Percentiles rank a stretch among this genome's conserved stretches.
phyloP scores from a whole-genome alignment of 2,113 vertebrate genomes.

The Chionomys nivalis region DNA sequence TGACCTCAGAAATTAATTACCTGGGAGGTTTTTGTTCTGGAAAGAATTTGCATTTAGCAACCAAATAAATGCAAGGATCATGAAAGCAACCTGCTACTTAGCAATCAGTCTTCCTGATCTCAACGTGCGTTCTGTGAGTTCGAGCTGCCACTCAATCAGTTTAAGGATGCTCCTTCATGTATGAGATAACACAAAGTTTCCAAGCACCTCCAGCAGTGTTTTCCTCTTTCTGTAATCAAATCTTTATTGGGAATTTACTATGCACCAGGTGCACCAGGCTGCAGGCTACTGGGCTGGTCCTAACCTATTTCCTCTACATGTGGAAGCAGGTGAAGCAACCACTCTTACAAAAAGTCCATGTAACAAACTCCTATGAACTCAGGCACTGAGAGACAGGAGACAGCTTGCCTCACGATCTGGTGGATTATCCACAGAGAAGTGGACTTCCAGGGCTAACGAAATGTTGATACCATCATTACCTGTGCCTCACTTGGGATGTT shows the following conservation, averaged over 20 bases:
- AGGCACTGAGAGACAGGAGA: background rate
- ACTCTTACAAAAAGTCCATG: background rate
- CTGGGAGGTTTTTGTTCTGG: background rate
- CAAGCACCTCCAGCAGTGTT: slow-evolving; percentile 42
- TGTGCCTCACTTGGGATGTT: background rate
- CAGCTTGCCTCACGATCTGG: background rate
- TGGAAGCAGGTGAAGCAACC: background rate
- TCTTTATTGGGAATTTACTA: background rate
- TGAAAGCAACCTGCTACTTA: slow-evolving; percentile 20
- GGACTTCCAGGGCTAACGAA: background rate
- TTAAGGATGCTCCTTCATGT: slow-evolving; percentile 47
- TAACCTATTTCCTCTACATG: background rate
- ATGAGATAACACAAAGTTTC: slow-evolving; percentile 58
- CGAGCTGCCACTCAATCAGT: background rate
- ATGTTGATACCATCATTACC: background rate
- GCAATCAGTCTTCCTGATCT: slow-evolving; percentile 12
- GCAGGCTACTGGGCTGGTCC: background rate
- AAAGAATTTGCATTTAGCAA: slow-evolving; percentile 36
- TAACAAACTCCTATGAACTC: background rate
- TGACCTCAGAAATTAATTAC: slow-evolving; percentile 31
- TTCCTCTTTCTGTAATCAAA: slow-evolving; percentile 8
- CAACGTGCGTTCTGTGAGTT: slow-evolving; percentile 22
- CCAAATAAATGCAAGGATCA: slow-evolving; percentile 35
- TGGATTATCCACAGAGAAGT: background rate
- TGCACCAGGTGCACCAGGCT: background rate